Percentiles rank a stretch among this genome's conserved stretches.
phyloP scores from a whole-genome alignment of 2,797 vertebrate genomes.

The Bucorvus abyssinicus region DNA sequence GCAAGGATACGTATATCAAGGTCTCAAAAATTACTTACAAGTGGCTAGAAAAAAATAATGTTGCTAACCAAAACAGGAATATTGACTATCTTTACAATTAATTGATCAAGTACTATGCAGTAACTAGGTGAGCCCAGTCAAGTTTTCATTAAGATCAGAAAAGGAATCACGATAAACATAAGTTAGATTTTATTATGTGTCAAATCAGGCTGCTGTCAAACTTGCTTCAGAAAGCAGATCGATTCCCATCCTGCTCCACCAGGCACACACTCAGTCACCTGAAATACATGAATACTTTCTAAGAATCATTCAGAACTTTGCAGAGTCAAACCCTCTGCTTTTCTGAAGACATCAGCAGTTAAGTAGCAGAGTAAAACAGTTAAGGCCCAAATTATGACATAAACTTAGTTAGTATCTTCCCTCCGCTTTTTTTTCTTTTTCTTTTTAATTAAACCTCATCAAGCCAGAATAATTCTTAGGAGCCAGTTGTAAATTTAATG shows the following conservation, averaged over 20 bases:
- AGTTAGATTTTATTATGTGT: neutral
- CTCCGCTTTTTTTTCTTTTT: neutral
- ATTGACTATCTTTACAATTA: neutral
- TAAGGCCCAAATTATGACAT: neutral
- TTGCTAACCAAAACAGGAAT: neutral
- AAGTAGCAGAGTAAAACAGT: neutral
- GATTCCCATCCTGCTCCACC: neutral
- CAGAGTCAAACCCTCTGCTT: neutral
- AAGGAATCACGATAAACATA: neutral
- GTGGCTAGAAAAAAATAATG: neutral
- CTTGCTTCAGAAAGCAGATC: neutral
- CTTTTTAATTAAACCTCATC: neutral
- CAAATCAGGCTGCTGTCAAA: neutral
- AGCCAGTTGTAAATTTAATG: neutral
- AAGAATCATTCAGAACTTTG: neutral
- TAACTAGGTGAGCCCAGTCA: neutral
- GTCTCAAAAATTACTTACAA: neutral
- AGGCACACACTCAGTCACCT: neutral
- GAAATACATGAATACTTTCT: neutral
- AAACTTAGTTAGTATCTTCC: neutral
- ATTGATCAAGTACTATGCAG: neutral
- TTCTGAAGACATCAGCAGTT: neutral
- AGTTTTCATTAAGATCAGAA: neutral
- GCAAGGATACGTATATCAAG: neutral
- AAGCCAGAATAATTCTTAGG: neutral